Evolutionary conservation across 30 jellyfish, hydroid and myxozoan species (phyloP), one percentile per base, ranked within the genome.

Genomic region (Cassiopea xamachana): DNA sequence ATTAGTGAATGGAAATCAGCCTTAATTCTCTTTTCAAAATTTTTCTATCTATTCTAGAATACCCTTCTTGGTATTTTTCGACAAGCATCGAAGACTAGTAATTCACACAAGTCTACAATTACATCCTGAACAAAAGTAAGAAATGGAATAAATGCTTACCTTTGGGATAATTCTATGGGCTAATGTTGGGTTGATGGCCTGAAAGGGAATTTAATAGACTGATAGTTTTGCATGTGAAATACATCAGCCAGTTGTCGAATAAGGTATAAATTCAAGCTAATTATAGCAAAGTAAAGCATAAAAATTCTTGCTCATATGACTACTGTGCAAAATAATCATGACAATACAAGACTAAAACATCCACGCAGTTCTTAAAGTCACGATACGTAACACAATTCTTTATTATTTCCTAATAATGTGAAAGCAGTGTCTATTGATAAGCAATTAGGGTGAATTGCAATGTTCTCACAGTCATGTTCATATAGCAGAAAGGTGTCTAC

Each of bases 131-230:
- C 64, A 55, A 55, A 6, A 55, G 7, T 3, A 10, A 6, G 12
- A 55, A 10, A 55, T 55, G 64, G 12, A 55, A 55, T 10, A 55
- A 55, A 64, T 5, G 15, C 74, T 3, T 76, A 87, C 94, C 94
- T 87, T 79, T 76, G 94, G 89, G 12, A 87, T 48, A 49, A 87
- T 48, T 48, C 68, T 77, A 84, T 87, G 94, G 43, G 94, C 94
- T 39, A 87, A 50, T 43, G 94, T 55, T 13, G 94, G 94, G 49
- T 87, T 87, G 71, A 87, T 43, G 1, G 82, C 89, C 94, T 87
- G 78, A 55, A 76, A 75, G 70, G 48, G 44, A 74, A 47, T 9
- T 49, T 27, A 27, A 2, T 15, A 16, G 5, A 15, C 27, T 13
- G 51, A 27, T 27, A 27, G 39, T 27, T 27, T 27, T 27, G 39